phyloP scores from a whole-genome alignment of 2,113 vertebrate genomes.

The Hippolais icterina region DNA sequence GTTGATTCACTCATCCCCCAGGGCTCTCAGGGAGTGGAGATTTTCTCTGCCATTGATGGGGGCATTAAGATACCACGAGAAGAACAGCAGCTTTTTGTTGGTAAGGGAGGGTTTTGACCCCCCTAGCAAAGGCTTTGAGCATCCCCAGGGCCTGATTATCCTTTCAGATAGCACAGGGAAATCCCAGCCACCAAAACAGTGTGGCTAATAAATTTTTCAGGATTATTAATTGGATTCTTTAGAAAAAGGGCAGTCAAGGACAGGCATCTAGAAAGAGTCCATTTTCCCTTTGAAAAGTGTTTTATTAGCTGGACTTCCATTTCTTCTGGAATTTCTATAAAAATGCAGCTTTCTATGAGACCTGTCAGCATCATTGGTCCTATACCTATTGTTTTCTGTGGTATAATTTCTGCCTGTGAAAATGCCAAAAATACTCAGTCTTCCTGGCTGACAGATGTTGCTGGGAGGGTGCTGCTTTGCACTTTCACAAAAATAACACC shows the following conservation, averaged over 20 bases:
- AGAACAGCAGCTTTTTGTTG: not conserved
- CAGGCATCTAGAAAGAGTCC: not conserved
- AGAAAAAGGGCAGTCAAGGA: constrained; percentile 42
- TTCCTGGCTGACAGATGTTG: constrained; percentile 2
- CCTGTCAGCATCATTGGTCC: not conserved
- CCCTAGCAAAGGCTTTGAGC: not conserved
- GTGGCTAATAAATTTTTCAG: not conserved
- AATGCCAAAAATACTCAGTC: not conserved
- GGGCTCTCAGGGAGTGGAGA: not conserved
- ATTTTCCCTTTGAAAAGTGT: not conserved
- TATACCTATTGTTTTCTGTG: not conserved
- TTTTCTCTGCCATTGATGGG: not conserved
- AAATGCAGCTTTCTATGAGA: not conserved
- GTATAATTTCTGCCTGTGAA: not conserved
- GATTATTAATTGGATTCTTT: not conserved
- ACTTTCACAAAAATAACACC: not conserved
- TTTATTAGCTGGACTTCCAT: not conserved
- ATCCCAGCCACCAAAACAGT: not conserved
- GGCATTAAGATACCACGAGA: not conserved
- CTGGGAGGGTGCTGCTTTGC: constrained; percentile 4
- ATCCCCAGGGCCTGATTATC: not conserved
- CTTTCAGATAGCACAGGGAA: not conserved
- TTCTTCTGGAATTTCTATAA: not conserved
- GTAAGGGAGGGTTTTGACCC: not conserved
- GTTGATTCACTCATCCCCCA: not conserved